Conservation (phyloP, 2,797 vertebrate species). For the Fundulus diaphanus region DNA sequence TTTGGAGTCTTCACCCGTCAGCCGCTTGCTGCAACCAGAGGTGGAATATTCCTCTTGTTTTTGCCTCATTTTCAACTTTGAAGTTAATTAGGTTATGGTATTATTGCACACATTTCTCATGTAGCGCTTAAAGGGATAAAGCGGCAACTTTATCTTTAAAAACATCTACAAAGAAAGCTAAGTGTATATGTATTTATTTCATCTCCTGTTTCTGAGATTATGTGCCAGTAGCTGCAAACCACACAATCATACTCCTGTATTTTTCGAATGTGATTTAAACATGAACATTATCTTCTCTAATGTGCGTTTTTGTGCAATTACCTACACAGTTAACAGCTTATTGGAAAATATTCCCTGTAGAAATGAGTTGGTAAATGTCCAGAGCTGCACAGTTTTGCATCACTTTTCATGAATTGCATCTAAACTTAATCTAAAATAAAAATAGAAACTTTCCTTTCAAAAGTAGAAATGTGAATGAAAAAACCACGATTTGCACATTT, state of each 20-base stretch:
- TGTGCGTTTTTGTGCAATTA: background rate
- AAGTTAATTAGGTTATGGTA: conserved; percentile 60
- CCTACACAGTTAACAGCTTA: background rate
- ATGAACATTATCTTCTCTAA: background rate
- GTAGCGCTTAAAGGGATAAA: conserved; percentile 41
- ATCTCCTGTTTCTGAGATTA: conserved; percentile 9
- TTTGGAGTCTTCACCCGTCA: conserved; percentile 45
- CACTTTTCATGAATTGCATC: background rate
- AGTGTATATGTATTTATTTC: conserved; percentile 37
- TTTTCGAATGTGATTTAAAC: background rate
- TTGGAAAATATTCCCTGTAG: background rate
- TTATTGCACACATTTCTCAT: conserved; percentile 46
- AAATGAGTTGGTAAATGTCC: background rate
- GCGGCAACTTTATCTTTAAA: conserved; percentile 26
- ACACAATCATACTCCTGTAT: background rate
- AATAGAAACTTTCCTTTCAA: background rate
- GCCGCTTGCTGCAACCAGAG: conserved; percentile 42
- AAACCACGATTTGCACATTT: background rate
- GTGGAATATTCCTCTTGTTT: conserved; percentile 30
- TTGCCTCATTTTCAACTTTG: conserved; percentile 57
- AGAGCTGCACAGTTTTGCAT: background rate
- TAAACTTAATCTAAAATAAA: background rate
- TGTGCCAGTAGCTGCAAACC: background rate
- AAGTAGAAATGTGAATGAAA: background rate
- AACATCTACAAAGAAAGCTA: conserved; percentile 28